A percentile compares a stretch with the other conserved stretches of the same genome.
Conservation (phyloP, 2,113 vertebrate genomes). For the Nyctereutes procyonoides region DNA sequence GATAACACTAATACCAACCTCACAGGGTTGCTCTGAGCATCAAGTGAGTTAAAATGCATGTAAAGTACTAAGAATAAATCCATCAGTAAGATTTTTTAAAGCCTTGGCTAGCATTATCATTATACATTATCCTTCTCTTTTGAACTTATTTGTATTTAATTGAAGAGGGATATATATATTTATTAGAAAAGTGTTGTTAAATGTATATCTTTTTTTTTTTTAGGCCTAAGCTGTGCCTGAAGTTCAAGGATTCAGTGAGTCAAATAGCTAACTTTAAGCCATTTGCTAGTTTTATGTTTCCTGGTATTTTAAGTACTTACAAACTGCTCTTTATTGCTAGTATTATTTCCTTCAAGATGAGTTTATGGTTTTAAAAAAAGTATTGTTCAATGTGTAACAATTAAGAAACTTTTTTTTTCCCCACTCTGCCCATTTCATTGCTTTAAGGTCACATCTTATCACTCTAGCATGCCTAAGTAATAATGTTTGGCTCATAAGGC, state of each 20-base stretch:
- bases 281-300: not conserved
- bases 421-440: not conserved
- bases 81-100: not conserved
- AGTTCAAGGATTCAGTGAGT: not conserved
- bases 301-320: not conserved
- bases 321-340: not conserved
- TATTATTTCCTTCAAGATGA: not conserved
- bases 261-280: not conserved
- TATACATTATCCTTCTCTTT: not conserved
- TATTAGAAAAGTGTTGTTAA: not conserved
- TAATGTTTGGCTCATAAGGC: not conserved
- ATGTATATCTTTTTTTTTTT: not conserved
- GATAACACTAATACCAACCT: not conserved
- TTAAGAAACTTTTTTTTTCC: slow-evolving; percentile 52
- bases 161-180: not conserved
- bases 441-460: slow-evolving; percentile 25
- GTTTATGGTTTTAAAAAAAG: not conserved
- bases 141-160: not conserved
- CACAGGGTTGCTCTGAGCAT: not conserved
- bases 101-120: not conserved
- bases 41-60: not conserved
- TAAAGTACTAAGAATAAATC: not conserved
- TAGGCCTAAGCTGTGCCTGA: not conserved
- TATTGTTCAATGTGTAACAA: slow-evolving; percentile 1
- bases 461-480: not conserved